phyloP scores from a whole-genome alignment of 2,797 vertebrate species.

The Nothura maculosa region DNA sequence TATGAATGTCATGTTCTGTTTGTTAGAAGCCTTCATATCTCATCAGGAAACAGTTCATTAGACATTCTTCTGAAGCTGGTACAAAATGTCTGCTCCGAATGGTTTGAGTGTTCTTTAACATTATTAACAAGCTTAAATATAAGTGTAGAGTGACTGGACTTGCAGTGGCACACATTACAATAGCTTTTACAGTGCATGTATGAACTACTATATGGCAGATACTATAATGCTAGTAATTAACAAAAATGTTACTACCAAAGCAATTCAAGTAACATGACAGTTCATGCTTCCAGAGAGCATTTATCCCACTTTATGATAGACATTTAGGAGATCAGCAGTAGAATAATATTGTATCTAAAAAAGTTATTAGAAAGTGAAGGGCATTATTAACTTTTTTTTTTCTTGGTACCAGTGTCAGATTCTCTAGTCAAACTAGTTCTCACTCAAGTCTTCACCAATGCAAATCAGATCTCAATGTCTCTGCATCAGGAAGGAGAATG shows the following conservation, averaged over 20 bases:
- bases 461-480: not conserved
- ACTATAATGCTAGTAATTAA: not conserved
- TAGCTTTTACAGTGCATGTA: not conserved
- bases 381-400: not conserved
- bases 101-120: not conserved
- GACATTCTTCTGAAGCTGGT: slow-evolving; percentile 20
- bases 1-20: slow-evolving; percentile 1
- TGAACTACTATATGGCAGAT: not conserved
- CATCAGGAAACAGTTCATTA: slow-evolving; percentile 40
- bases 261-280: not conserved
- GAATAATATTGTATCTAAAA: not conserved
- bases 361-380: not conserved
- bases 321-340: not conserved
- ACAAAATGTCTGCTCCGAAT: not conserved
- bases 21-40: slow-evolving; percentile 2
- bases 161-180: not conserved
- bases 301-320: not conserved
- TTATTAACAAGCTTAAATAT: not conserved
- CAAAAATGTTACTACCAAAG: not conserved
- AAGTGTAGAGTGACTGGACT: not conserved
- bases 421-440: not conserved
- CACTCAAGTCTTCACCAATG: not conserved
- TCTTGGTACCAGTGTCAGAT: not conserved
- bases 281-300: not conserved
- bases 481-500: not conserved